Conservation (phyloP, 2,888 invertebrate species). For the Nudaria mundana region DNA sequence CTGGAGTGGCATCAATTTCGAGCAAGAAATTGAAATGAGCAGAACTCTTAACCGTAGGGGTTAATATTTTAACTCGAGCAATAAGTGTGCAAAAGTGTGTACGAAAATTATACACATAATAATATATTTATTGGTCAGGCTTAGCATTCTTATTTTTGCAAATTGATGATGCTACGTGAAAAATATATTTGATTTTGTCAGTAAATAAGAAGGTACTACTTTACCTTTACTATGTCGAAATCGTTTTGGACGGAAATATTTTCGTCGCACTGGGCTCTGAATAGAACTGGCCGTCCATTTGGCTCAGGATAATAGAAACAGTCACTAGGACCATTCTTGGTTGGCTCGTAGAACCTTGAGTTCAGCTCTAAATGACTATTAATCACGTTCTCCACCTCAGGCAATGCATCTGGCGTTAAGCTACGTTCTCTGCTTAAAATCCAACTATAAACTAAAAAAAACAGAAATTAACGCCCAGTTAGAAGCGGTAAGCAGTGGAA, state of each 20-base stretch:
- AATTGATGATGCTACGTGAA: no score
- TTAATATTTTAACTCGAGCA: conserved; percentile 24
- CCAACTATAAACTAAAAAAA: conserved; percentile 74
- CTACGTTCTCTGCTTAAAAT: conserved; percentile 52
- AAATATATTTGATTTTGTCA: background rate
- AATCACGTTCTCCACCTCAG: conserved; percentile 41
- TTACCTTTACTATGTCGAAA: conserved; percentile 47
- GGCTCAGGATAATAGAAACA: conserved; percentile 53
- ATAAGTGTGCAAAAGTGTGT: no score
- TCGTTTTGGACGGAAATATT: conserved; percentile 37
- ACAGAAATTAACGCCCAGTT: no score
- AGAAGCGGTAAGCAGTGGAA: no score
- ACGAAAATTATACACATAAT: no score
- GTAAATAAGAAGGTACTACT: conserved; percentile 10
- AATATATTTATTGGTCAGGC: no score
- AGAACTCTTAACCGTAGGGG: no score
- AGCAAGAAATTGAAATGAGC: no score
- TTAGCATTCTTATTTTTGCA: no score
- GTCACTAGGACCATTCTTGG: conserved; percentile 39
- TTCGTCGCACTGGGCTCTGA: conserved; percentile 47
- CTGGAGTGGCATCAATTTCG: no score
- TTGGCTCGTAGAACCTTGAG: conserved; percentile 36
- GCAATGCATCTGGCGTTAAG: conserved; percentile 29
- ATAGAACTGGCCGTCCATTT: conserved; percentile 37
- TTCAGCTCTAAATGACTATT: conserved; percentile 43